Base-by-base conservation (phyloP, 2,113 vertebrate species). In the Nothoprocta perdicaria region DNA sequence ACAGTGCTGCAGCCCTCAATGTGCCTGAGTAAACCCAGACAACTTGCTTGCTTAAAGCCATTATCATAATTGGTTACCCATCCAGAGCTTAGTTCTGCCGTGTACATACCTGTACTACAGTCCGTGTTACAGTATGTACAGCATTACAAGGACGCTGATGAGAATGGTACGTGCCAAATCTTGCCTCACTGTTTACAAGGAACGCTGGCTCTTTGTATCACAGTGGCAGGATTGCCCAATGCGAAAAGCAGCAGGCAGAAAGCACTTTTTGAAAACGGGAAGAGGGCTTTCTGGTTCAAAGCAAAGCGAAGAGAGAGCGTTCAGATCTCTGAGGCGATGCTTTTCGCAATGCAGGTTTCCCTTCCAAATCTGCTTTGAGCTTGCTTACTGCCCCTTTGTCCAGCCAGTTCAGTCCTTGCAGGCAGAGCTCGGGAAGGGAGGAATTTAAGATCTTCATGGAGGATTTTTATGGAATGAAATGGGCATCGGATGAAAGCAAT, bases 21-120 rank as follows among this genome's bases (percentile, higher is more conserved):
- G 96, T 72, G 95, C 97, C 97, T 98, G 96, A 92, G 91, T 93
- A 89, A 67, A 96, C 96, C 96, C 96, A 88, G 92, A 92, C 90
- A 82, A 96, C 95, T 95, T 48, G 98, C 98, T 98, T 97, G 98
- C 98, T 98, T 97, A 29, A 31, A 92, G 95, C 96, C 96, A 96
- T 97, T 94, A 95, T 97, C 96, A 80, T 80, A 86, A 97, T 86
- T 11, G 93, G 97, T 94, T 93, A 77, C 95, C 95, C 97, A 86
- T 81, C 82, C 95, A 17, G 43, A 96, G 97, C 97, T 96, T 77
- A 81, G 93, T 93, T 90, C 86, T 95, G 94, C 97, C 76, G 35
- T 14, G 94, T 93, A 85, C 92, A 68, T 94, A 50, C 88, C 92
- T 74, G 89, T 92, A 57, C 90, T 75, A 58, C 16, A 78, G 76